A percentile compares a stretch with the other conserved stretches of the same genome.
Evolutionary conservation across 2,113 vertebrate species (phyloP).

Genomic region (Dascyllus trimaculatus): DNA sequence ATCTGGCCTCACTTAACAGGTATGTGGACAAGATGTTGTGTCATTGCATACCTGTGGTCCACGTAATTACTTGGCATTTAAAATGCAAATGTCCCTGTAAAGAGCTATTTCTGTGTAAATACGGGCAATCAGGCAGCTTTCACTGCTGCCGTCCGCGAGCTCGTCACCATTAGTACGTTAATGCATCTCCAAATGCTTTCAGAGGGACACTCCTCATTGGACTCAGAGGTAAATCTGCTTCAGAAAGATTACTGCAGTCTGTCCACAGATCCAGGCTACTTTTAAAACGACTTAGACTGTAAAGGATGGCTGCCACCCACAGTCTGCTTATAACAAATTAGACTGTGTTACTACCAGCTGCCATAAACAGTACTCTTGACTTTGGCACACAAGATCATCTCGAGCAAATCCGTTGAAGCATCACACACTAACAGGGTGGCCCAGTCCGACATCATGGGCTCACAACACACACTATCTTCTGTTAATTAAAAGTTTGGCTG

Average conservation of each 20-base stretch:
- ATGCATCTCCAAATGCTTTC: not conserved
- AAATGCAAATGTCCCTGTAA: constrained; percentile 10
- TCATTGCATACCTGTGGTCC: not conserved
- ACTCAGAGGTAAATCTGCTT: not conserved
- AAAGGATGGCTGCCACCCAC: constrained; percentile 29
- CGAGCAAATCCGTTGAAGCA: constrained; percentile 41
- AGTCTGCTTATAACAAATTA: constrained; percentile 16
- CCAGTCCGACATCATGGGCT: constrained; percentile 14
- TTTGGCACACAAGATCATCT: constrained; percentile 43
- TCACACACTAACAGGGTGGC: constrained; percentile 34
- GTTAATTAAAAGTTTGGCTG: constrained; percentile 46
- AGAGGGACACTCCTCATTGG: not conserved
- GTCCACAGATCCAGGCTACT: not conserved
- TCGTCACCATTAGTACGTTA: not conserved
- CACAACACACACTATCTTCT: constrained; percentile 36
- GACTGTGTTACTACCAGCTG: constrained; percentile 4
- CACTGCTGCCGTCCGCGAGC: not conserved
- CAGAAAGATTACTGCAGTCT: not conserved
- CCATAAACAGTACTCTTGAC: constrained; percentile 14
- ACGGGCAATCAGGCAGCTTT: not conserved
- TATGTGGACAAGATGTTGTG: not conserved
- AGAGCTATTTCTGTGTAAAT: constrained; percentile 5
- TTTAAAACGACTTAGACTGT: constrained; percentile 10
- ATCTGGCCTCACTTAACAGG: not conserved
- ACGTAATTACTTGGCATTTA: not conserved